Evolutionary conservation across 2,888 invertebrate genomes (phyloP).

Genomic region (Caenorhabditis angaria): DNA sequence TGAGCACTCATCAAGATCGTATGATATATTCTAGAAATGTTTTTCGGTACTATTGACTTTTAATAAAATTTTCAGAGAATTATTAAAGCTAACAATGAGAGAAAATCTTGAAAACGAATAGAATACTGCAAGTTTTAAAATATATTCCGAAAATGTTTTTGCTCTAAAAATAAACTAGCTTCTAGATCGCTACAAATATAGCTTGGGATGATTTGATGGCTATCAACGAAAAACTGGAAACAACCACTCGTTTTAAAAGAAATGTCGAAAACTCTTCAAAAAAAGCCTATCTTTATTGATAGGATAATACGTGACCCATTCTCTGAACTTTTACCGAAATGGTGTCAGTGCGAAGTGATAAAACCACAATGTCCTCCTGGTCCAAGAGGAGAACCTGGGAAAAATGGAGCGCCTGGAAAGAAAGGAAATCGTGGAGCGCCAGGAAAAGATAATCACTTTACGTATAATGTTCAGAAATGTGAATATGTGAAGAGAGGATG

Average conservation of each 20-base stretch:
- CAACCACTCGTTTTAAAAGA: neutral
- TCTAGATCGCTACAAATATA: neutral
- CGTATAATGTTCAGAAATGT: neutral
- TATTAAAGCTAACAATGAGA: too few species aligned
- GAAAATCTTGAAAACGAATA: too few species aligned
- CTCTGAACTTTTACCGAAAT: neutral
- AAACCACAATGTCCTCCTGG: neutral
- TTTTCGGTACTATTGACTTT: too few species aligned
- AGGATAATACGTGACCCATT: neutral
- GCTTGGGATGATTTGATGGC: conserved; percentile 2
- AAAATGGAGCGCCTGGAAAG: neutral
- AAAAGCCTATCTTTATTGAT: neutral
- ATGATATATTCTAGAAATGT: too few species aligned
- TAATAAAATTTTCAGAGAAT: too few species aligned
- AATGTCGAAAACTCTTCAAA: neutral
- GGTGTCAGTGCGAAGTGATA: neutral
- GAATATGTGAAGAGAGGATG: neutral
- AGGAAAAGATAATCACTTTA: neutral
- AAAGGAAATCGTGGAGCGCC: neutral
- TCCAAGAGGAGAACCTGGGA: neutral
- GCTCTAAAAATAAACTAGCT: neutral
- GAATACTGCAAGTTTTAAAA: too few species aligned
- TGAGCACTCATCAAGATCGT: too few species aligned
- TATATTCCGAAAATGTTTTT: neutral
- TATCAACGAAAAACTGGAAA: neutral